Percentiles rank a stretch among this genome's conserved stretches.
These are phyloP conservation scores for Rousettus madagascariensis DNA, from an alignment of 2,797 vertebrate genomes.

Conservation along the genomic window DNA sequence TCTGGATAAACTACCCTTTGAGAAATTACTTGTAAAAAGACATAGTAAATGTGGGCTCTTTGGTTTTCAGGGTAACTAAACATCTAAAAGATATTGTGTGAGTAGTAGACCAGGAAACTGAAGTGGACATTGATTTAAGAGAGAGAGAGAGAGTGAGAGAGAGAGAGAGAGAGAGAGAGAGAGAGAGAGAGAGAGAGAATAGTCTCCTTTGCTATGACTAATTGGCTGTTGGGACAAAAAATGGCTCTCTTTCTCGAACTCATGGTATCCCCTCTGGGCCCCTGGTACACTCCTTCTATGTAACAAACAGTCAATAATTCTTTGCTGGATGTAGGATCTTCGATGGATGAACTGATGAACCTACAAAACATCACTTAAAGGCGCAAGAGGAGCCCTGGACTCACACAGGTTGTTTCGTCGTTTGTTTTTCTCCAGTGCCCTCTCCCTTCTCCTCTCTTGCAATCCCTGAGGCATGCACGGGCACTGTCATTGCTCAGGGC, in stretches of 20 bases:
- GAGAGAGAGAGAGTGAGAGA: background rate
- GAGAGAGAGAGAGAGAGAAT: too few species aligned
- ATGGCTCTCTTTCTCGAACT: background rate
- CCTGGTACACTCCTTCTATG: background rate
- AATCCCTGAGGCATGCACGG: background rate
- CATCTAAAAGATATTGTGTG: background rate
- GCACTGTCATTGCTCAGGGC: background rate
- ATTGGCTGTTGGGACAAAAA: background rate
- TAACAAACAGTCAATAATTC: background rate
- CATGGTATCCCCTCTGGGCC: background rate
- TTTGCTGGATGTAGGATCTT: background rate
- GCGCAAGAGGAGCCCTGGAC: background rate
- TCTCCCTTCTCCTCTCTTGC: background rate
- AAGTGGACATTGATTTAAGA: background rate
- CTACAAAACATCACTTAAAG: background rate
- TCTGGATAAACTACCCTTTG: background rate
- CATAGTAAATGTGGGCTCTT: background rate
- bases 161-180: background rate
- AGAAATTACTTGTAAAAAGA: background rate
- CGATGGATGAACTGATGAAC: background rate
- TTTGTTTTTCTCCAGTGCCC: accelerated
- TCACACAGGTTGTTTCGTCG: background rate
- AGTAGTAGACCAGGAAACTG: background rate
- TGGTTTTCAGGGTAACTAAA: background rate
- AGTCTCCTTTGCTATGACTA: background rate